Evolutionary conservation across 2,797 vertebrate genomes (phyloP), one percentile per base, ranked within the genome.

Genomic region (Trematomus bernacchii): DNA sequence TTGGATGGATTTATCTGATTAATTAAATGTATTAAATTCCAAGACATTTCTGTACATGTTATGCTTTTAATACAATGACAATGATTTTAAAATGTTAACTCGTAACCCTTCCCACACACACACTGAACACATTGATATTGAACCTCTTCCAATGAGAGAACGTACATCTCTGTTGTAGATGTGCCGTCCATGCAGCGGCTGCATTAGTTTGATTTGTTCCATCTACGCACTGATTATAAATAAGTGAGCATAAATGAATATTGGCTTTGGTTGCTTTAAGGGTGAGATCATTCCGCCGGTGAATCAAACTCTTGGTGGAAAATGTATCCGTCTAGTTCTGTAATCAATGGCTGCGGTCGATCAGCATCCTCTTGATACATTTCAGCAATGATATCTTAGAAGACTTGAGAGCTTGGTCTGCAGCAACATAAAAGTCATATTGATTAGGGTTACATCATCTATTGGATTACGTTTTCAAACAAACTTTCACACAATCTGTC

Each of bases 311-410:
- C 10, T 4, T 12, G 3, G 58, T 12, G 1, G 47, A 55, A 79
- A 80, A 44, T 75, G 0, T 51, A 59, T 76, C 48, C 2, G 46
- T 67, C 33, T 51, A 2, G 13, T 68, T 71, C 66, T 71, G 33
- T 69, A 60, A 89, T 89, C 81, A 44, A 78, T 80, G 48, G 5
- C 48, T 7, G 1, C 0, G 19, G 16, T 89, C 71, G 55, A 89
- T 86, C 66, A 19, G 53, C 47, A 51, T 73, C 76, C 51, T 66
- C 63, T 54, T 81, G 60, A 66, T 78, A 27, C 79, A 23, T 80
- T 47, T 42, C 57, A 69, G 76, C 37, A 67, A 14, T 81, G 78
- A 79, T 40, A 63, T 57, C 53, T 48, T 18, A 19, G 77, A 37
- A 71, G 65, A 59, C 51, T 50, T 69, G 68, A 77, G 54, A 74